Evolutionary conservation across 2,113 vertebrate species (phyloP).

Genomic region (Bucco capensis): DNA sequence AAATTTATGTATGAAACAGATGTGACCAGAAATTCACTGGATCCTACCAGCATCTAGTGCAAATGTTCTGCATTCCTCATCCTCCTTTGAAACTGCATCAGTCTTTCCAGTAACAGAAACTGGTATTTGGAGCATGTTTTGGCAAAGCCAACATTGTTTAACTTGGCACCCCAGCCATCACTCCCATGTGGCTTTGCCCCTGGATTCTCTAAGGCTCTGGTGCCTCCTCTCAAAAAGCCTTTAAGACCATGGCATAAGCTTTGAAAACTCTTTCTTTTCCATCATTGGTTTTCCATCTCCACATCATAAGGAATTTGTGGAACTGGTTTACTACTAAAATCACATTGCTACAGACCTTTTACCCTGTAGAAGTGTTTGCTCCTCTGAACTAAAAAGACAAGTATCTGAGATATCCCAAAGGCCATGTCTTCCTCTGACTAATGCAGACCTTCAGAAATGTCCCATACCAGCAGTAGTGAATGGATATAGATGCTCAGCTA

Average conservation of each 20-base stretch:
- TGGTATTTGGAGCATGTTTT: not conserved
- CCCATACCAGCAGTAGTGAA: not conserved
- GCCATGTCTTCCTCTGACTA: not conserved
- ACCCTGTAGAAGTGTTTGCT: not conserved
- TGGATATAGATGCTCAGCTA: not conserved
- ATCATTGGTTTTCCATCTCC: not conserved
- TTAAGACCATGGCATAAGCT: not conserved
- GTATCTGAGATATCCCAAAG: not conserved
- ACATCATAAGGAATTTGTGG: not conserved
- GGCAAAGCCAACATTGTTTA: not conserved
- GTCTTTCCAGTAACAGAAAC: not conserved
- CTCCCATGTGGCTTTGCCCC: not conserved
- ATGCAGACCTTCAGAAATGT: not conserved
- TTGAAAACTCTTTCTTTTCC: not conserved
- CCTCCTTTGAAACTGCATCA: not conserved
- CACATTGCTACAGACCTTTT: not conserved
- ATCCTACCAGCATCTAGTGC: not conserved
- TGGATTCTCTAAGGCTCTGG: not conserved
- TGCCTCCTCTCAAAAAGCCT: not conserved
- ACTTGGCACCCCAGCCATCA: not conserved
- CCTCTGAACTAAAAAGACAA: not conserved
- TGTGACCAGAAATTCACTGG: not conserved
- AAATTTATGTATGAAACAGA: not conserved
- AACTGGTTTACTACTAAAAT: not conserved
- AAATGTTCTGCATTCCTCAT: not conserved